phyloP scores from a whole-genome alignment of 2,797 vertebrate species.

The Hyperoplus lanceolatus region DNA sequence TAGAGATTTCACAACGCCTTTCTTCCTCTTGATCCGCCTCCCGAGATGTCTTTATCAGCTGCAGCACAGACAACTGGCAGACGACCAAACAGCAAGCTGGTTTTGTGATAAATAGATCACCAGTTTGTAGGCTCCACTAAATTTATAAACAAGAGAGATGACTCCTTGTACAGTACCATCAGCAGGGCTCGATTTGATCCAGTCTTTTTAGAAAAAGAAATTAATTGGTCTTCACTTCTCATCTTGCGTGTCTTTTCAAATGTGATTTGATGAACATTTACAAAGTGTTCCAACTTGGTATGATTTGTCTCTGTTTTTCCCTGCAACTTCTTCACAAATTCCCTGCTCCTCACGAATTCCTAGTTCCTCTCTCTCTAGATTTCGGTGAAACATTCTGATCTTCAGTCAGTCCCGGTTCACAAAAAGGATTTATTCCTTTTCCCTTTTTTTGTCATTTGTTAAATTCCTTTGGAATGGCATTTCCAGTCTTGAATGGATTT shows the following conservation, averaged over 20 bases:
- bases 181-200: constrained; percentile 83
- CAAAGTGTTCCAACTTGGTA: constrained; percentile 84
- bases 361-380: constrained; percentile 31
- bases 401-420: constrained; percentile 81
- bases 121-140: constrained; percentile 83
- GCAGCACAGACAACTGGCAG: constrained; percentile 81
- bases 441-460: constrained; percentile 84
- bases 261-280: constrained; percentile 87
- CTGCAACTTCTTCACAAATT: constrained; percentile 74
- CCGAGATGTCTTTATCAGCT: constrained; percentile 78
- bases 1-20: constrained; percentile 84
- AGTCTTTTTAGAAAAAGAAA: constrained; percentile 82
- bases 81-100: constrained; percentile 84
- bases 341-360: constrained; percentile 58
- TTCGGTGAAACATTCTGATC: constrained; percentile 81
- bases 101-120: constrained; percentile 84
- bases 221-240: constrained; percentile 81
- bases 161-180: constrained; percentile 85
- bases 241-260: constrained; percentile 79
- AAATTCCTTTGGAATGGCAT: constrained; percentile 88
- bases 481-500: constrained; percentile 94
- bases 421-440: constrained; percentile 76
- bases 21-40: constrained; percentile 82
- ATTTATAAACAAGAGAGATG: constrained; percentile 84
- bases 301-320: constrained; percentile 79